A percentile compares a stretch with the other conserved stretches of the same genome.
Evolutionary conservation across 2,113 vertebrate species (phyloP).

Genomic region (Prunella fulvescens): DNA sequence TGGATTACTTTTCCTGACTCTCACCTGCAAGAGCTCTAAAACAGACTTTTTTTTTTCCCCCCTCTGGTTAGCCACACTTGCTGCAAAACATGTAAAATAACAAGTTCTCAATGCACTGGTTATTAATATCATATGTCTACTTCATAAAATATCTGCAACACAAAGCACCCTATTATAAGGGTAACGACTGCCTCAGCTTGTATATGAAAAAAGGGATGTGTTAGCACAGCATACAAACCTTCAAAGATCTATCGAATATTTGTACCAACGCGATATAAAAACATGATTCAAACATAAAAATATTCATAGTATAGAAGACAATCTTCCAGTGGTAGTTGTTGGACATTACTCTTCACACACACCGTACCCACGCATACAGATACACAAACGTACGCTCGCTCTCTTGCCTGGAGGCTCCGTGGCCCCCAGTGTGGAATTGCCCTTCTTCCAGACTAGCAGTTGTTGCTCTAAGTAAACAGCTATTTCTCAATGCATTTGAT

Average conservation of each 20-base stretch:
- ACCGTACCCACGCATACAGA: constrained; percentile 23
- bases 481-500: constrained; percentile 51
- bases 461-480: constrained; percentile 61
- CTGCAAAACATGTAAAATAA: constrained; percentile 57
- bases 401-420: not conserved
- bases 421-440: not conserved
- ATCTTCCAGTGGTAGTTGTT: constrained; percentile 49
- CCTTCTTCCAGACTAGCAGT: constrained; percentile 51
- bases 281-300: constrained; percentile 79
- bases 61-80: constrained; percentile 24
- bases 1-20: constrained; percentile 46
- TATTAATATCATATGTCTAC: constrained; percentile 53
- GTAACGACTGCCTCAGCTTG: constrained; percentile 64
- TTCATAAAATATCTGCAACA: constrained; percentile 69
- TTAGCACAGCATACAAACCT: constrained; percentile 81
- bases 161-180: constrained; percentile 53
- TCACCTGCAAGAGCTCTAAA: constrained; percentile 57
- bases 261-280: constrained; percentile 74
- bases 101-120: constrained; percentile 50
- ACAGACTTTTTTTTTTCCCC: not conserved
- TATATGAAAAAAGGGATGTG: constrained; percentile 74
- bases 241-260: constrained; percentile 71
- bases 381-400: constrained; percentile 20
- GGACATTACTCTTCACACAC: constrained; percentile 53
- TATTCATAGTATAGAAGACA: constrained; percentile 67